Base-by-base conservation (phyloP, 2,888 invertebrate genomes). In the Phragmatobia fuliginosa region DNA sequence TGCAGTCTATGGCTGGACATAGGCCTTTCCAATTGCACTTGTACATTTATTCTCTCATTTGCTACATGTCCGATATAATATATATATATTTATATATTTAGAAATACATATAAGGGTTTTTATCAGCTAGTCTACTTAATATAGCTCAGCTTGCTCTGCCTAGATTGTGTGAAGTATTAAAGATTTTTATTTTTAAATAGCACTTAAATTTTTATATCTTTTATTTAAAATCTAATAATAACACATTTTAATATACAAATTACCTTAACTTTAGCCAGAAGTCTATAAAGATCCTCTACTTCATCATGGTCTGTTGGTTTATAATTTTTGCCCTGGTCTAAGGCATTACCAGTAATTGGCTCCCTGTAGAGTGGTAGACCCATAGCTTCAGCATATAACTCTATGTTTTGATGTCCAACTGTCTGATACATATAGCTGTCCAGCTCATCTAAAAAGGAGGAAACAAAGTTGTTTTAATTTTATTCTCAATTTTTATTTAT, bases 341-440 rank as follows among this genome's bases (percentile, higher is more conserved):
- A 94, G n/a, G 99, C 98, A 78, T 96, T 96, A 56, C 99, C 99
- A 81, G 96, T 96, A 68, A 99, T 99, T 74, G 96, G 96, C 83
- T 97, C 96, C 74, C 98, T 96, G 91, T 97, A 99, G 65, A 99
- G 93, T 0, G 99, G 99, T 71, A 99, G 92, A 5, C 96, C 98
- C 97, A 99, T 98, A 2, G 99, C 99, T 90, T 98, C 97, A 36
- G 99, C 98, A 90, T 99, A 98, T 79, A 98, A 95, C 78, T 97
- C 97, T 77, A 99, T 97, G 28, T 98, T 99, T 95, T 99, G 98
- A 90, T 99, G 98, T 1, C 99, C 99, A 68, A 99, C 99, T 66
- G 99, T 99, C 96, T 99, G 99, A 90, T 99, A 99, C 99, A 99
- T 99, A 90, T 98, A 99, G 89, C 99, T 99, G 92, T 99, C 99